These are phyloP conservation scores for Linhomoeus sp. DNA, from an alignment of 2,888 invertebrate genomes.

Conservation along the genomic window DNA sequence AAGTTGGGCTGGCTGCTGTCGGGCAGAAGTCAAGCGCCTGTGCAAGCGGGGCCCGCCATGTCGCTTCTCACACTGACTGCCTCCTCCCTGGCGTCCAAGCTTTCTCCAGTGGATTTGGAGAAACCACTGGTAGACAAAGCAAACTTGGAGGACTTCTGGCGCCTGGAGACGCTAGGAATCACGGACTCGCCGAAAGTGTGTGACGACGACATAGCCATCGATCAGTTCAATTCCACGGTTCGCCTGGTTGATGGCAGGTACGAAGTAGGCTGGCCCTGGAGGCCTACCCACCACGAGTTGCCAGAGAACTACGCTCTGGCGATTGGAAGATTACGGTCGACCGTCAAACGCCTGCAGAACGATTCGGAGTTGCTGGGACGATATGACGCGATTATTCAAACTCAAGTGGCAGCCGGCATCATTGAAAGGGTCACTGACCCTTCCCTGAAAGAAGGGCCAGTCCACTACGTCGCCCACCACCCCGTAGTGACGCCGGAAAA, in stretches of 20 bases:
- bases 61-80: no score
- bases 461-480: constrained; percentile 8
- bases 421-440: constrained; percentile 5
- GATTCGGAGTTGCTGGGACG: background rate
- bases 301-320: constrained; percentile 2
- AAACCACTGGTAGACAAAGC: background rate
- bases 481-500: constrained; percentile 7
- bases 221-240: background rate
- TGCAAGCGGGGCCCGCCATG: no score
- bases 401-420: constrained; percentile 5
- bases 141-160: background rate
- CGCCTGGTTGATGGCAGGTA: background rate
- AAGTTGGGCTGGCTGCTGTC: no score
- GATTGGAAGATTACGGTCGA: background rate
- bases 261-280: constrained; percentile 3
- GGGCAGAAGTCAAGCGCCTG: no score
- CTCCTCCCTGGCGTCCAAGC: no score
- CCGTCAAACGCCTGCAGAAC: background rate
- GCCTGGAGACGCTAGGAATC: background rate
- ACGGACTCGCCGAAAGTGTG: background rate
- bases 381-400: constrained; percentile 5
- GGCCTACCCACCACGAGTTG: background rate
- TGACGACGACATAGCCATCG: constrained; percentile 1
- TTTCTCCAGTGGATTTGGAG: no score
- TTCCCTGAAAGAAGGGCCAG: background rate